Evolutionary conservation across 2,888 invertebrate species (phyloP), one percentile per base, ranked within the genome.

Genomic region (Pogonocherus hispidulus): DNA sequence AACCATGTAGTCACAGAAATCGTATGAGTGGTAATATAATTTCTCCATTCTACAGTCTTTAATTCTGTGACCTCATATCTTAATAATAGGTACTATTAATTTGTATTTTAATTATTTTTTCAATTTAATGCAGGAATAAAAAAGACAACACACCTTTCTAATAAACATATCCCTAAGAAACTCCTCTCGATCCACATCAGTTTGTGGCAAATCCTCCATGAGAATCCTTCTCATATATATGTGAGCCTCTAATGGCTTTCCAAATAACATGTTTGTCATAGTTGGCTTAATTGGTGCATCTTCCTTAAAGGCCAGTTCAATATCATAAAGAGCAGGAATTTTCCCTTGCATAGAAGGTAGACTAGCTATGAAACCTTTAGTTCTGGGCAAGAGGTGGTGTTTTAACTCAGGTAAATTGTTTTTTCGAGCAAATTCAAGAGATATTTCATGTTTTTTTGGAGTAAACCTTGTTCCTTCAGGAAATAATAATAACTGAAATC

Each of bases 391-490:
- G 55, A 98, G 88, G 83, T 97, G 97, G 83, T 98, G 92, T 81
- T 96, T 95, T 23, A 98, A 87, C 73, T 91, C 87, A 0, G 95
- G 93, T 78, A 97, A 89, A 74, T 95, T 95, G 80, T 94, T 94
- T 78, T 95, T 92, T 79, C 89, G 89, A 0, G 97, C 96, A 83
- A 97, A 96, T 81, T 94, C 93, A 79, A 95, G 87, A 66, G 97
- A 96, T 0, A 93, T 93, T 85, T 92, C 91, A 80, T 96, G 95
- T 83, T 98, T 98, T 76, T 90, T 91, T 52, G 89, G 87, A 0
- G 97, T 97, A 80, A 96, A 97, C 60, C 98, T 89, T 0, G 98
- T 98, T 9, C 98, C 98, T 87, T 98, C 98, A 0, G 97, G 95
- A 81, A 95, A 97, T 70, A 98, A 85, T 59, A 97, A 85, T 70